Evolutionary conservation across 2,888 invertebrate species (phyloP), one percentile per base, ranked within the genome.

Genomic region (Chesias legatella): DNA sequence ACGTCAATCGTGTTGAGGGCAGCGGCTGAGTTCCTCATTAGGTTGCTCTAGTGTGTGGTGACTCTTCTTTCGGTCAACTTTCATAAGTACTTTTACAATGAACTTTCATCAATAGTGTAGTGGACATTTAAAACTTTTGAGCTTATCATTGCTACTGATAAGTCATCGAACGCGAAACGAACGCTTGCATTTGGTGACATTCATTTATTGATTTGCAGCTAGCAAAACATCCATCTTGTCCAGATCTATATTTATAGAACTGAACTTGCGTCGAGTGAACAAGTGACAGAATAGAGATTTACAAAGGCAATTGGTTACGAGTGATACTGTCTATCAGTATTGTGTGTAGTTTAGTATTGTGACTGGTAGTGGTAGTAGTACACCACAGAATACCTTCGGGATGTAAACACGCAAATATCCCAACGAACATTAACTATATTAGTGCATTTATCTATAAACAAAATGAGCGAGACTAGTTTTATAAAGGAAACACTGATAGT

Each of bases 51-150:
- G n/a, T n/a, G n/a, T n/a, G n/a, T n/a, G n/a, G n/a, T n/a, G n/a
- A n/a, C n/a, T n/a, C n/a, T n/a, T n/a, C n/a, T n/a, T n/a, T n/a
- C n/a, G n/a, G n/a, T n/a, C n/a, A n/a, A n/a, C n/a, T n/a, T n/a
- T n/a, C n/a, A n/a, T n/a, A n/a, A n/a, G n/a, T n/a, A n/a, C n/a
- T n/a, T n/a, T n/a, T n/a, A n/a, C n/a, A n/a, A n/a, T n/a, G n/a
- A n/a, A n/a, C n/a, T n/a, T n/a, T n/a, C n/a, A n/a, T n/a, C n/a
- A n/a, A n/a, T n/a, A n/a, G n/a, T n/a, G n/a, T n/a, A n/a, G n/a
- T n/a, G 43, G 81, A 86, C 68, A 86, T 86, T 59, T 85, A 73
- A 62, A 31, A 27, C 17, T 21, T n/a, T 27, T 39, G 45, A 52
- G 51, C 45, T 48, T 45, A 47, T 13, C 41, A 27, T 26, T 6